Conservation (phyloP, 2,113 vertebrate species). For the Ctenodactylus gundi region DNA sequence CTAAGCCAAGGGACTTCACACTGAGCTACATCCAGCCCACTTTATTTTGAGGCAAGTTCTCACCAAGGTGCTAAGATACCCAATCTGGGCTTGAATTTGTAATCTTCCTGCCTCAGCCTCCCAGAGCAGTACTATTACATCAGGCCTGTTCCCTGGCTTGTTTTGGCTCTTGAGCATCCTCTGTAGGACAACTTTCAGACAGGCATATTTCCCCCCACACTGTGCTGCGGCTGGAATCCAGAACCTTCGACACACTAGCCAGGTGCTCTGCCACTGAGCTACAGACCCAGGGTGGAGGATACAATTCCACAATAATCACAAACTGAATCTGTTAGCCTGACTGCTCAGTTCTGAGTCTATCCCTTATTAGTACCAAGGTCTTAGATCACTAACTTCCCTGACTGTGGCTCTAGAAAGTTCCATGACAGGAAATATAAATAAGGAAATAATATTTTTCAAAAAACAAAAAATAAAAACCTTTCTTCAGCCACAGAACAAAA, state of each 20-base stretch:
- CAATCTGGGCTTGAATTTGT: no score
- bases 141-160: no score
- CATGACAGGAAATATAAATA: neutral
- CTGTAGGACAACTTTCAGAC: neutral
- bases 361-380: neutral
- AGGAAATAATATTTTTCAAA: no score
- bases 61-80: no score
- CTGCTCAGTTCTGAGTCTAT: neutral
- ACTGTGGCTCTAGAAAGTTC: neutral
- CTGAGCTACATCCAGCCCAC: no score
- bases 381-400: neutral
- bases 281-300: no score
- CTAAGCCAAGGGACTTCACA: no score
- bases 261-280: no score
- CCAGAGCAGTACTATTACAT: no score
- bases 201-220: neutral
- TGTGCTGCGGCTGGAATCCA: no score
- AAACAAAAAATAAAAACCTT: neutral
- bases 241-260: neutral
- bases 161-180: neutral
- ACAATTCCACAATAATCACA: neutral
- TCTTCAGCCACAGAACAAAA: slow-evolving; percentile 24
- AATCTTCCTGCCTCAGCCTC: no score
- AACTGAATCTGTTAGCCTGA: neutral
- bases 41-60: no score